Evolutionary conservation across 2,888 invertebrate species (phyloP).

Genomic region (Lepidocyrtinus sp.): DNA sequence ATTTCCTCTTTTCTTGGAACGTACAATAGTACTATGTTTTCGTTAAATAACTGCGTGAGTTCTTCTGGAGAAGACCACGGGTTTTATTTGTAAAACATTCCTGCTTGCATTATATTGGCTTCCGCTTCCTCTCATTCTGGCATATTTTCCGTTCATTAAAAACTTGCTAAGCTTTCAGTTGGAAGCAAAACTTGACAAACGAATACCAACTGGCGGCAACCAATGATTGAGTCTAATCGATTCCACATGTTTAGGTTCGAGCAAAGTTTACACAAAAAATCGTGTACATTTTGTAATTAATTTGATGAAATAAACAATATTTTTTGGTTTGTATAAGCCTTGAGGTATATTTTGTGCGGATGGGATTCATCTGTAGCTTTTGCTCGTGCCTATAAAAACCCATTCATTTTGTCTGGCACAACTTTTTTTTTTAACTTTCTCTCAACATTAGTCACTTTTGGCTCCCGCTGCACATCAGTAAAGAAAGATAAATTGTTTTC

Average conservation of each 20-base stretch:
- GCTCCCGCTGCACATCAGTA: background rate
- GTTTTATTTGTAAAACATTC: background rate
- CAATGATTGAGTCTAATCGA: no score
- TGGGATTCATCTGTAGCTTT: no score
- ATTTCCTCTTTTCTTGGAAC: background rate
- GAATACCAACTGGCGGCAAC: conserved; percentile 25
- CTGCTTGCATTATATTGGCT: background rate
- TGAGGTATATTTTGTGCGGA: no score
- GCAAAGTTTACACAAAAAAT: no score
- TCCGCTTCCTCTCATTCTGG: background rate
- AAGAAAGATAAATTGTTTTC: conserved; percentile 1
- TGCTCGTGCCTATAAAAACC: no score
- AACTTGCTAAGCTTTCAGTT: no score
- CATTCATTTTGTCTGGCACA: conserved; percentile 1
- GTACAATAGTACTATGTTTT: background rate
- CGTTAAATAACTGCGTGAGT: background rate
- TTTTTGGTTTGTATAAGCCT: no score
- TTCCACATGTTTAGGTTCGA: no score
- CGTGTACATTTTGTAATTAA: no score
- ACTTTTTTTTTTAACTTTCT: background rate
- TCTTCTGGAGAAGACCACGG: background rate
- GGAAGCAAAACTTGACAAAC: conserved; percentile 2
- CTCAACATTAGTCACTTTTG: background rate
- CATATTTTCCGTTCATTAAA: background rate
- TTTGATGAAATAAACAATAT: no score